phyloP scores from a whole-genome alignment of 2,113 vertebrate species.

The Rana temporaria region DNA sequence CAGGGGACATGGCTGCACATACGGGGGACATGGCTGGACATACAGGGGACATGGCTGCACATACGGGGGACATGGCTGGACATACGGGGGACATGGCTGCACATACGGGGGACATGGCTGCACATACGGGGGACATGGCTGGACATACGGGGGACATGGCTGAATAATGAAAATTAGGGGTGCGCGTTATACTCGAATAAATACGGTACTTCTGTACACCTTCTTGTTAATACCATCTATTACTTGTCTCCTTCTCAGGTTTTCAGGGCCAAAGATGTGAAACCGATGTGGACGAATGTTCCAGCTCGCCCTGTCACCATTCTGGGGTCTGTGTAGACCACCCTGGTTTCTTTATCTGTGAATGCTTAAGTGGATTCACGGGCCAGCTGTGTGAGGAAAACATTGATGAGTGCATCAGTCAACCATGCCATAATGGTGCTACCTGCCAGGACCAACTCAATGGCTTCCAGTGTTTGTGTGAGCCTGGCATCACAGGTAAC shows the following conservation, averaged over 20 bases:
- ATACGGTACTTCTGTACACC: too few species aligned
- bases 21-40: too few species aligned
- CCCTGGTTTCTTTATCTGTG: constrained; percentile 64
- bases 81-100: too few species aligned
- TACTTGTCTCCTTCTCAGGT: constrained; percentile 36
- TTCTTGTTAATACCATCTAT: too few species aligned
- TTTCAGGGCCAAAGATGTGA: constrained; percentile 66
- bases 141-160: too few species aligned
- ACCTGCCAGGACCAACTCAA: constrained; percentile 58
- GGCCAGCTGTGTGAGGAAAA: constrained; percentile 58
- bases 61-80: too few species aligned
- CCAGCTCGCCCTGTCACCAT: constrained; percentile 62
- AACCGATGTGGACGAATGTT: constrained; percentile 60
- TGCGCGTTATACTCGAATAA: too few species aligned
- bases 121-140: too few species aligned
- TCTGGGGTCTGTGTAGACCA: constrained; percentile 64
- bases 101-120: too few species aligned
- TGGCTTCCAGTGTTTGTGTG: constrained; percentile 69
- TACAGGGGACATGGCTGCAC: too few species aligned
- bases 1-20: too few species aligned
- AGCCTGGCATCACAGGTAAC: constrained; percentile 52
- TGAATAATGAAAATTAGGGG: too few species aligned
- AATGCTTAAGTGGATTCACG: constrained; percentile 64
- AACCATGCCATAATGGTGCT: constrained; percentile 57
- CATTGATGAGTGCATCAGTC: constrained; percentile 50